These are phyloP conservation scores for Microtus montanus DNA, from an alignment of 2,113 vertebrate species.

Conservation along the genomic window DNA sequence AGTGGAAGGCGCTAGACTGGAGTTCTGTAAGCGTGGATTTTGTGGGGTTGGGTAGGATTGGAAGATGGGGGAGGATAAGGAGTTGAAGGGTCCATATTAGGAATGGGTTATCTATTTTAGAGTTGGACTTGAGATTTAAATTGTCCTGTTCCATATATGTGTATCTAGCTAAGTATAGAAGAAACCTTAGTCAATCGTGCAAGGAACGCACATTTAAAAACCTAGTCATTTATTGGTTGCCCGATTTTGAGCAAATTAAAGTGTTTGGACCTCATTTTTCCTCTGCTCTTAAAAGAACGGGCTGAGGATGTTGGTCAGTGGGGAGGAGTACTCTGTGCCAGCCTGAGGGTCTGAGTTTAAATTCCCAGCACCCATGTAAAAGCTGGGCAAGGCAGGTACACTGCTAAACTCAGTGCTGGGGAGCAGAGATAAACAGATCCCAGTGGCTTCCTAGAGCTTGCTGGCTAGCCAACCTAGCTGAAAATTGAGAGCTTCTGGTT, in stretches of 20 bases:
- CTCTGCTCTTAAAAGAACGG: background rate
- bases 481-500: background rate
- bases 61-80: background rate
- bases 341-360: background rate
- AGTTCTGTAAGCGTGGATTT: conserved; percentile 88
- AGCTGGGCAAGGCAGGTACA: background rate
- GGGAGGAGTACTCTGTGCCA: background rate
- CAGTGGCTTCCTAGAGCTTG: background rate
- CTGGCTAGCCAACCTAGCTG: background rate
- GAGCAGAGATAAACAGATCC: background rate
- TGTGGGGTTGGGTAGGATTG: background rate
- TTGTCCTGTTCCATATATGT: background rate
- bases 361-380: background rate
- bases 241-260: conserved; percentile 1
- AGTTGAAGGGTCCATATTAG: background rate
- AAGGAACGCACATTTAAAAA: background rate
- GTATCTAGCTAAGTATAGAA: background rate
- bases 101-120: background rate
- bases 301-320: background rate
- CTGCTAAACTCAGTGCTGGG: background rate
- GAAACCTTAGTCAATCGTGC: background rate
- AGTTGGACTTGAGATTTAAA: background rate
- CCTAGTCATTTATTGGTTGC: background rate
- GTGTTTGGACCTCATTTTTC: background rate
- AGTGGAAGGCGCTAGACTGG: conserved; percentile 98